Percentiles rank a stretch among this genome's conserved stretches.
Conservation (phyloP, 1,140 invertebrate genomes). For the Drosophila nigrodunni region DNA sequence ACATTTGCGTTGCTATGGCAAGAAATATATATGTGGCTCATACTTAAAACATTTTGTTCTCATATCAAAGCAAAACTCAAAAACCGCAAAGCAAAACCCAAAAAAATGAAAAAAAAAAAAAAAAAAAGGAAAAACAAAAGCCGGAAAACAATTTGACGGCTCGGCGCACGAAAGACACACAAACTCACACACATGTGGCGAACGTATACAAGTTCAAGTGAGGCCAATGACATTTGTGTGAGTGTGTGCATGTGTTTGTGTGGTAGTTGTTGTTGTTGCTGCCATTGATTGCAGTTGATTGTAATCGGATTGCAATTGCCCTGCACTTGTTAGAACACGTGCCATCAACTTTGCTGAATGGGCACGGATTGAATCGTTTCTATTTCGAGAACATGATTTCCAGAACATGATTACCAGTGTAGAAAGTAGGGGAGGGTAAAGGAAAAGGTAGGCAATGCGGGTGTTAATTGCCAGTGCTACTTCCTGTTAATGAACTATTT, state of each 20-base stretch:
- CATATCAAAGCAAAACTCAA: slow-evolving; percentile 52
- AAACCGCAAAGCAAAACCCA: slow-evolving; percentile 39
- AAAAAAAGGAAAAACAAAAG: slow-evolving; percentile 69
- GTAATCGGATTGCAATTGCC: slow-evolving; percentile 80
- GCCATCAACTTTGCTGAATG: slow-evolving; percentile 44
- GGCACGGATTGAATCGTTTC: slow-evolving; percentile 1
- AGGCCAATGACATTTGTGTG: slow-evolving; percentile 76
- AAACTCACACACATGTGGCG: not conserved
- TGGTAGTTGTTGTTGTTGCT: slow-evolving; percentile 37
- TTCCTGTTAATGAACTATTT: slow-evolving; percentile 74
- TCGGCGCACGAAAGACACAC: slow-evolving; percentile 28
- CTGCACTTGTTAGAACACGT: slow-evolving; percentile 71
- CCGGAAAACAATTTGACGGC: slow-evolving; percentile 80
- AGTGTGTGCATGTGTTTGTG: slow-evolving; percentile 15
- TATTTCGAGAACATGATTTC: slow-evolving; percentile 10
- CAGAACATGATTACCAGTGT: not conserved
- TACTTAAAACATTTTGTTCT: slow-evolving; percentile 31
- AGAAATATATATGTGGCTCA: slow-evolving; percentile 1
- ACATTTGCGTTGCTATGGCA: slow-evolving; percentile 1
- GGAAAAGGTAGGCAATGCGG: not conserved
- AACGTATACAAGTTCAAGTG: slow-evolving; percentile 48
- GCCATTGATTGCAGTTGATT: slow-evolving; percentile 73
- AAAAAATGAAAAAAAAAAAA: slow-evolving; percentile 23
- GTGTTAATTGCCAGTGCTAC: slow-evolving; percentile 65
- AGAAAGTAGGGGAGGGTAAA: not conserved